These are phyloP conservation scores for Leptopilina drosophilae DNA, from an alignment of 2,888 invertebrate genomes.

Conservation along the genomic window DNA sequence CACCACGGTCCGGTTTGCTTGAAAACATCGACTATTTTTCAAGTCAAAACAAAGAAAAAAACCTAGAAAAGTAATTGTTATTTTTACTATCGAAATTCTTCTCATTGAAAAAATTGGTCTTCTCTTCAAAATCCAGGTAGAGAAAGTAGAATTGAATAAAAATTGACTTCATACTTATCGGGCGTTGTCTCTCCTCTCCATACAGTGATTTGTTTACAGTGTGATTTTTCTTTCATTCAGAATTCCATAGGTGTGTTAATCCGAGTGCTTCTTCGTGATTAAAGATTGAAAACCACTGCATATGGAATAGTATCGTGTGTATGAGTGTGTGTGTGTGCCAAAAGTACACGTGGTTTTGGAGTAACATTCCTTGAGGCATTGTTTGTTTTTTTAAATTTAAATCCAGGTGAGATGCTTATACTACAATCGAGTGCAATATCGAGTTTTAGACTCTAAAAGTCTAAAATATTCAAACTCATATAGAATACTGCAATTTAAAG, in stretches of 20 bases:
- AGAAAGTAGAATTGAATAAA: no score
- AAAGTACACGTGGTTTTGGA: slow-evolving; percentile 33
- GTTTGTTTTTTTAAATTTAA: background rate
- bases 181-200: no score
- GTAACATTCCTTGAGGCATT: background rate
- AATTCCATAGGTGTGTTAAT: background rate
- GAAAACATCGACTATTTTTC: slow-evolving; percentile 34
- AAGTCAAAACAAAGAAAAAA: slow-evolving; percentile 13
- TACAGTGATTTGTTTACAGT: background rate
- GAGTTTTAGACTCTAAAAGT: background rate
- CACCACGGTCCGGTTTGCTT: slow-evolving; percentile 62
- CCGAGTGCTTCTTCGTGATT: background rate
- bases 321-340: background rate
- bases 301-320: background rate
- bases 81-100: background rate
- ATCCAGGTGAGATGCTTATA: background rate
- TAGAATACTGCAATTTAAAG: no score
- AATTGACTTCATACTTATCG: no score
- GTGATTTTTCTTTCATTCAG: background rate
- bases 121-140: no score
- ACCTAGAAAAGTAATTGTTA: background rate
- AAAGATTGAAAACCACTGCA: slow-evolving; percentile 8
- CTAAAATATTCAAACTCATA: no score
- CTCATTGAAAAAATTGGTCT: no score
- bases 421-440: background rate